phyloP scores from a whole-genome alignment of 2,113 vertebrate genomes.

The Salvelinus sp. region DNA sequence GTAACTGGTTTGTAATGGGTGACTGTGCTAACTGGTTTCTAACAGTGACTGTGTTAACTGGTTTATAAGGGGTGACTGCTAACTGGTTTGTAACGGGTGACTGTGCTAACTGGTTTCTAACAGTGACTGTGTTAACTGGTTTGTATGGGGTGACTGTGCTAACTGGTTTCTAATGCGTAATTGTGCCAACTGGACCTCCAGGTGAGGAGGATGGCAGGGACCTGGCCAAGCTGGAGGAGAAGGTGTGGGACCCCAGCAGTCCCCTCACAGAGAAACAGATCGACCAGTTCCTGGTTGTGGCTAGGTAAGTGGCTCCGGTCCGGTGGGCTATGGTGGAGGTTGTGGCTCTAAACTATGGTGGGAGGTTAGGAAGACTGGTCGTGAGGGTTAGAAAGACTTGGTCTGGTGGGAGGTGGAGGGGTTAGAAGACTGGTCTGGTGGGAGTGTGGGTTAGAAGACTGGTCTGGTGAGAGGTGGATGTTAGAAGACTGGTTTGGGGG shows the following conservation, averaged over 20 bases:
- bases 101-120: too few species aligned
- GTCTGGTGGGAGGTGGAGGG: too few species aligned
- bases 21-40: not conserved
- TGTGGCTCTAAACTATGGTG: too few species aligned
- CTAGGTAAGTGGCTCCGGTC: slow-evolving; percentile 80
- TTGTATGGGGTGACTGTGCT: too few species aligned
- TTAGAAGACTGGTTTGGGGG: too few species aligned
- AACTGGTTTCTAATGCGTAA: not conserved
- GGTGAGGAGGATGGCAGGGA: slow-evolving; percentile 89
- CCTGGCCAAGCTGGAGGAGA: slow-evolving; percentile 91
- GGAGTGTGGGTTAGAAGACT: too few species aligned
- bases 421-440: too few species aligned
- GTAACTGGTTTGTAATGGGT: not conserved
- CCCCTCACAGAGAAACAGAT: slow-evolving; percentile 93
- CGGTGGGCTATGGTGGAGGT: not conserved
- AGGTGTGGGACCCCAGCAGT: slow-evolving; percentile 91
- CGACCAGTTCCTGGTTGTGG: slow-evolving; percentile 97
- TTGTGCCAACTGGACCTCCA: slow-evolving; percentile 41
- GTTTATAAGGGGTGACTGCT: too few species aligned
- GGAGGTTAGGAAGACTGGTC: not conserved
- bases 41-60: not conserved
- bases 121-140: too few species aligned
- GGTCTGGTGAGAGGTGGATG: too few species aligned
- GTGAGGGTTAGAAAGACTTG: too few species aligned
- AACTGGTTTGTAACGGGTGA: not conserved